Conservation (phyloP, 2,888 invertebrate species). For the Archips xylosteana region DNA sequence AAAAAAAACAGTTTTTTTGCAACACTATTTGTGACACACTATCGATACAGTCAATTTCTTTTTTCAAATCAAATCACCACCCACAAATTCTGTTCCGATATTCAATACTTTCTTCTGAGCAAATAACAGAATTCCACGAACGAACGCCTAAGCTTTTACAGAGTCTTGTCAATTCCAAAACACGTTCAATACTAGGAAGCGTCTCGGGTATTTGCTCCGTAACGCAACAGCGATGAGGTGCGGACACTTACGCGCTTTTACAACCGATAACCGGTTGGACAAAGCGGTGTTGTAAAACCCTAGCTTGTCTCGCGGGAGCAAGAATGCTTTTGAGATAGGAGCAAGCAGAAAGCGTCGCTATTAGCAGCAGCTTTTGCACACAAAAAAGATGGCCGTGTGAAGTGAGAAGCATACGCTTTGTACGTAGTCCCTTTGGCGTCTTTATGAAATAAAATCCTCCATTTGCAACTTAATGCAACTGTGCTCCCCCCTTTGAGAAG, state of each 20-base stretch:
- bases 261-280: conserved; percentile 31
- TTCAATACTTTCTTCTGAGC: conserved; percentile 25
- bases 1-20: no score
- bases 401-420: conserved; percentile 3
- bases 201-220: conserved; percentile 12
- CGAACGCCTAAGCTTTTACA: conserved; percentile 11
- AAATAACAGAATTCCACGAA: conserved; percentile 23
- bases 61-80: conserved; percentile 18
- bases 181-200: conserved; percentile 22
- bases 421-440: neutral
- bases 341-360: neutral
- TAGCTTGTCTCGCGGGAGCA: neutral
- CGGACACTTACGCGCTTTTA: conserved; percentile 32
- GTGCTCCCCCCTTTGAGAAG: conserved; percentile 2
- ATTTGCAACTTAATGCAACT: conserved; percentile 9
- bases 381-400: neutral
- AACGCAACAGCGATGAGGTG: conserved; percentile 26
- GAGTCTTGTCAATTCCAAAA: conserved; percentile 18
- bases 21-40: neutral
- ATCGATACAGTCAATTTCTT: neutral
- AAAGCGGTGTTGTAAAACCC: conserved; percentile 1
- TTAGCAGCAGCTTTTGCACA: conserved; percentile 6
- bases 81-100: conserved; percentile 10
- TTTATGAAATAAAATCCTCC: conserved; percentile 4
- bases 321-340: conserved; percentile 7